phyloP scores from a whole-genome alignment of 2,888 invertebrate species.

The Drosophila neotestacea region DNA sequence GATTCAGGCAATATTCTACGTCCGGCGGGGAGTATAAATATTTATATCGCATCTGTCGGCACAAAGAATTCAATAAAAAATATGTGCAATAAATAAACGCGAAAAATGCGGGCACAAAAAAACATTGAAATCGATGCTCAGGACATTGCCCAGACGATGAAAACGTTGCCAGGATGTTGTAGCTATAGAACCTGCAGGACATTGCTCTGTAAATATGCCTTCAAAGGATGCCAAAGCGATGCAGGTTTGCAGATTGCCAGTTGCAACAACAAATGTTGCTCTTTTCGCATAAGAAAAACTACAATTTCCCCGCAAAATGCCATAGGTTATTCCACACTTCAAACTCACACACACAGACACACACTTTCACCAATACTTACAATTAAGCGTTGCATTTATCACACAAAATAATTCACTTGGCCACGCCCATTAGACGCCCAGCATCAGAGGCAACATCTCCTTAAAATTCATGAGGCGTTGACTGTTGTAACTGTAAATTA shows the following conservation, averaged over 20 bases:
- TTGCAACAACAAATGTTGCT: constrained; percentile 27
- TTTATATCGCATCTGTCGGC: constrained; percentile 76
- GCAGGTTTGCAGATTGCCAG: constrained; percentile 35
- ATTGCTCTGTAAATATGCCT: constrained; percentile 33
- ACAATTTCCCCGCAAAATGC: constrained; percentile 17
- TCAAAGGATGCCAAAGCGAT: constrained; percentile 9
- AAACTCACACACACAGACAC: not conserved
- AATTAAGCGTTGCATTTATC: constrained; percentile 74
- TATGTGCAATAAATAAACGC: constrained; percentile 77
- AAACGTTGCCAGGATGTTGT: constrained; percentile 6
- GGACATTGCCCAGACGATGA: constrained; percentile 30
- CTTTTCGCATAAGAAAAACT: constrained; percentile 1
- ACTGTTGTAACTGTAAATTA: constrained; percentile 72
- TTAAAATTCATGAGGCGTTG: constrained; percentile 77
- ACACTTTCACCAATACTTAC: constrained; percentile 35
- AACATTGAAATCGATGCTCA: constrained; percentile 45
- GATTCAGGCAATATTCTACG: constrained; percentile 65
- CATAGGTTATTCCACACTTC: constrained; percentile 37
- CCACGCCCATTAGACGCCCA: constrained; percentile 44
- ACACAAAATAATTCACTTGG: constrained; percentile 64
- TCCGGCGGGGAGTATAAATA: constrained; percentile 64
- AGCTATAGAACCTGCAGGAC: constrained; percentile 15
- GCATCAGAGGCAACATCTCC: constrained; percentile 36
- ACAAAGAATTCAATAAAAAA: constrained; percentile 78
- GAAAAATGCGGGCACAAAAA: constrained; percentile 48